Evolutionary conservation across 2,888 invertebrate genomes (phyloP).

Genomic region (Zeuzera pyrina): DNA sequence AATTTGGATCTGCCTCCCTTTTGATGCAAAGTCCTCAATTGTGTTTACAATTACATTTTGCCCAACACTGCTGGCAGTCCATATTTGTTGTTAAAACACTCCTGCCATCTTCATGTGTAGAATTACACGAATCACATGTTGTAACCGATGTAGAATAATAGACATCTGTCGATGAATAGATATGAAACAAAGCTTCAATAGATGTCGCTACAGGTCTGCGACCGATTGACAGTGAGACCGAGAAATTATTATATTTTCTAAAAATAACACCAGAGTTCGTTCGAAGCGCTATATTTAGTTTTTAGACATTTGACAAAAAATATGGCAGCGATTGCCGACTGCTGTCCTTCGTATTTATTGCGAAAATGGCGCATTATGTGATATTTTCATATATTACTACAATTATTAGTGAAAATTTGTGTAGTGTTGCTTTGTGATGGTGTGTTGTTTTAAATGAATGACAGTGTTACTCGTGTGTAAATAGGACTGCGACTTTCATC

Average conservation of each 20-base stretch:
- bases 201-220: constrained; percentile 38
- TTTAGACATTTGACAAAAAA: constrained; percentile 73
- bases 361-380: constrained; percentile 71
- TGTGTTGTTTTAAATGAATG: constrained; percentile 60
- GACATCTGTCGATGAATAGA: constrained; percentile 11
- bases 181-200: constrained; percentile 11
- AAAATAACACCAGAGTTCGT: constrained; percentile 74
- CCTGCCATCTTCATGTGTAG: too few species aligned
- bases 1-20: too few species aligned
- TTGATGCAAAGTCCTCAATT: too few species aligned
- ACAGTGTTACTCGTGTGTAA: constrained; percentile 63
- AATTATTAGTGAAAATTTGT: constrained; percentile 65
- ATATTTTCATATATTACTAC: constrained; percentile 64
- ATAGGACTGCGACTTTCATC: constrained; percentile 62
- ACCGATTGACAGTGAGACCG: constrained; percentile 23
- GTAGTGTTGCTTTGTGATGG: constrained; percentile 67
- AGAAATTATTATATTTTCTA: constrained; percentile 52
- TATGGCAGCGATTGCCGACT: constrained; percentile 71
- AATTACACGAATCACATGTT: too few species aligned
- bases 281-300: constrained; percentile 69
- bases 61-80: too few species aligned
- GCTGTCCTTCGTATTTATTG: constrained; percentile 66
- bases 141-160: too few species aligned
- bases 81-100: too few species aligned
- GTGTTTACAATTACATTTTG: too few species aligned